Evolutionary conservation across 2,113 vertebrate genomes (phyloP).

Genomic region (Lophochroa leadbeateri): DNA sequence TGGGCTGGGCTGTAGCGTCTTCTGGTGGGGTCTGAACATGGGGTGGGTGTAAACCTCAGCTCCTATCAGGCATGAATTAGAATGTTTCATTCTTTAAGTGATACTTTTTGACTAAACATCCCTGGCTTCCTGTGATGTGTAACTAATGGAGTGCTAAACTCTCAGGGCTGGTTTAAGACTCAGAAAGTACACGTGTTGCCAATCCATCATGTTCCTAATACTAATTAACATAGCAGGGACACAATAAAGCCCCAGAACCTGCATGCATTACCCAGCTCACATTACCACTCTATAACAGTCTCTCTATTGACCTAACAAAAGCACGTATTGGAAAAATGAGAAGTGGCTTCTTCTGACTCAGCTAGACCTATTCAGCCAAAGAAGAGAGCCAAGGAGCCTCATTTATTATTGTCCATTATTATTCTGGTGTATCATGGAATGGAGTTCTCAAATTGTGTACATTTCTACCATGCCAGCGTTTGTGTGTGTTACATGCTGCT

Average conservation of each 20-base stretch:
- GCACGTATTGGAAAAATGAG: slow-evolving; percentile 22
- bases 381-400: neutral
- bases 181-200: slow-evolving; percentile 85
- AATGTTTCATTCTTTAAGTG: slow-evolving; percentile 77
- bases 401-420: neutral
- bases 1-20: neutral
- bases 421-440: neutral
- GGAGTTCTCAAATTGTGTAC: neutral
- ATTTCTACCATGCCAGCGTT: neutral
- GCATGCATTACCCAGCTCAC: slow-evolving; percentile 76
- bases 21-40: neutral
- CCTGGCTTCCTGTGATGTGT: slow-evolving; percentile 73
- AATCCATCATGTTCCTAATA: slow-evolving; percentile 86
- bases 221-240: slow-evolving; percentile 94
- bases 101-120: slow-evolving; percentile 83
- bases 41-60: neutral
- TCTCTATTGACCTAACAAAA: slow-evolving; percentile 59
- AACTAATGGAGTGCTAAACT: slow-evolving; percentile 84
- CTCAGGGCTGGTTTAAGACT: slow-evolving; percentile 83
- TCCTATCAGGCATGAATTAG: slow-evolving; percentile 69
- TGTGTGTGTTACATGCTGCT: neutral
- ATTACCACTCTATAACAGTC: slow-evolving; percentile 75
- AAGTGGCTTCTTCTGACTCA: neutral
- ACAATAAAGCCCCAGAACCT: slow-evolving; percentile 78
- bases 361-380: neutral